Percentiles rank a stretch among this genome's conserved stretches.
phyloP scores from a whole-genome alignment of 1,140 invertebrate species.

The Panagrolaimus sp. region DNA sequence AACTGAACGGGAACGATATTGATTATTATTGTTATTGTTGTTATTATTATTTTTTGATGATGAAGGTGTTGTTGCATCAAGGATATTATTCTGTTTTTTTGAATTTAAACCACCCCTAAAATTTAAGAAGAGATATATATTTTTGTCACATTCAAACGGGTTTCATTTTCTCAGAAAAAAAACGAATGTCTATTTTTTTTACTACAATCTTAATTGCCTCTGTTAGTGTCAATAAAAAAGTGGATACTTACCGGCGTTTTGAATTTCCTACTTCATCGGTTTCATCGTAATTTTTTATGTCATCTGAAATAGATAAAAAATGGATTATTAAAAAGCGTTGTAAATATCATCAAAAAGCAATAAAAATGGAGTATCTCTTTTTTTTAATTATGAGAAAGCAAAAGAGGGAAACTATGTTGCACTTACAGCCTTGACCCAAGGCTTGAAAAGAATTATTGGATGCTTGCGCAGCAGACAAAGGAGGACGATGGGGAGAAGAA shows the following conservation, averaged over 20 bases:
- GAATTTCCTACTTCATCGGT: conserved; percentile 7
- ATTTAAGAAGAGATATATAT: neutral
- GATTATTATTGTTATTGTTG: neutral
- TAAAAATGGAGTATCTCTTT: too few species aligned
- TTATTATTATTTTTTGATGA: neutral
- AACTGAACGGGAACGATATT: conserved; percentile 8
- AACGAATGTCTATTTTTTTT: neutral
- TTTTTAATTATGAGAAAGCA: too few species aligned
- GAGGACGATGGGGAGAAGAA: too few species aligned
- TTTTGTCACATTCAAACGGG: neutral
- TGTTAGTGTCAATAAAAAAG: neutral
- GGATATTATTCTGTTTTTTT: neutral
- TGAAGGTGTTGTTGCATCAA: conserved; percentile 11
- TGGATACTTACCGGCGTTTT: neutral
- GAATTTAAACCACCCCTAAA: conserved; percentile 8
- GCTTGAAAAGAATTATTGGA: too few species aligned
- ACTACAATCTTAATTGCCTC: neutral
- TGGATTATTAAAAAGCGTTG: too few species aligned
- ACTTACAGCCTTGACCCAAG: too few species aligned
- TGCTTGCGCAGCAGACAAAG: too few species aligned
- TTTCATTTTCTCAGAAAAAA: conserved; percentile 1
- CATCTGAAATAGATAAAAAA: conserved; percentile 4
- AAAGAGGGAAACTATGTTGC: too few species aligned
- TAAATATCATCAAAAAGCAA: too few species aligned
- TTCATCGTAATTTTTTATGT: conserved; percentile 18